Evolutionary conservation across 2,888 invertebrate species (phyloP).

Genomic region (Gymnoscelis rufifasciata): DNA sequence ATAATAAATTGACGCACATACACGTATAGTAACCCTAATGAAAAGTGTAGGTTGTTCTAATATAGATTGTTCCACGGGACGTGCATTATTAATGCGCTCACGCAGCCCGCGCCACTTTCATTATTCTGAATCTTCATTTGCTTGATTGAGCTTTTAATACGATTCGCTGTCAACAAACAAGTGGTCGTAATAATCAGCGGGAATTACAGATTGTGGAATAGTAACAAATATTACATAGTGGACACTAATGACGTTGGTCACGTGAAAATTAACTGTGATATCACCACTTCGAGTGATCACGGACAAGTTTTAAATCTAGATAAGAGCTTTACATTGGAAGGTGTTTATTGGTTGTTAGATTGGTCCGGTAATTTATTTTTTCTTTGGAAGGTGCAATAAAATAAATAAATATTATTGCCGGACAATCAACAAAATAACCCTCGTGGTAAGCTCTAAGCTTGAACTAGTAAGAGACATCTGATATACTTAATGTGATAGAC

Average conservation of each 20-base stretch:
- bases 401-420: no score
- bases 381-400: no score
- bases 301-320: conserved; percentile 37
- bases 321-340: conserved; percentile 29
- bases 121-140: conserved; percentile 79
- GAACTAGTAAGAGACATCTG: no score
- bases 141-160: conserved; percentile 79
- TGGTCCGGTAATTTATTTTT: neutral
- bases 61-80: conserved; percentile 73
- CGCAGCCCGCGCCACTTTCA: conserved; percentile 66
- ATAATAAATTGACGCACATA: no score
- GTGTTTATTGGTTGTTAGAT: conserved; percentile 29
- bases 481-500: no score
- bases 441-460: no score
- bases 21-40: conserved; percentile 36
- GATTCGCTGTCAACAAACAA: conserved; percentile 69
- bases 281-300: conserved; percentile 50
- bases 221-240: conserved; percentile 39
- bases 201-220: conserved; percentile 13
- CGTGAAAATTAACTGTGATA: conserved; percentile 60
- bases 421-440: no score
- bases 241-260: conserved; percentile 64
- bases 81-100: conserved; percentile 78
- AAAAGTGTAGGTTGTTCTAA: conserved; percentile 67
- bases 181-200: conserved; percentile 66